Base-by-base conservation (phyloP, 2,888 invertebrate genomes). In the Balanococcus diminutus region DNA sequence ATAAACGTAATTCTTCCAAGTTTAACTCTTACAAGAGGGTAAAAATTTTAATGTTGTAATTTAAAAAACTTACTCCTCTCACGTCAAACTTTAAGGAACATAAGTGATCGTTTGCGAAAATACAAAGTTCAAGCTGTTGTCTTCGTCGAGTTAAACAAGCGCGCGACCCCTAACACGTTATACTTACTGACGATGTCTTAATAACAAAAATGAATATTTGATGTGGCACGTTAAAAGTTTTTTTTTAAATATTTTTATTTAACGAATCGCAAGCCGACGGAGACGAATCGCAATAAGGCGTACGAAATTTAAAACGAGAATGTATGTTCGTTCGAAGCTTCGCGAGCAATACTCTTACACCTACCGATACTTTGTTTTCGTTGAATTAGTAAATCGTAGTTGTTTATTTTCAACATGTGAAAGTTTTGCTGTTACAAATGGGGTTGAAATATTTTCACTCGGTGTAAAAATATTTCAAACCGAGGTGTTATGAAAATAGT, bases 151-250 rank as follows among this genome's bases (percentile, higher is more conserved):
- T 75, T 75, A 28, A 75, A 75, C 31, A 31, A 75, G 75, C n/a
- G 32, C 75, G 8, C 32, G 75, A 25, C 61, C 28, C n/a, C 61
- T 36, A 32, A 32, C 22, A 32, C 22, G 75, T 75, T 75, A 32
- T 51, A 51, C 51, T 19, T 31, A 75, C 75, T n/a, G 32, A 75
- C 75, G 75, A 75, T 75, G 75, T 75, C 75, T 75, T 75, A 75
- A 75, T 75, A 75, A 75, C 75, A 32, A 75, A 75, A 75, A 75
- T 75, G 75, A 75, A 75, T 75, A 75, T 75, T 75, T 75, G 75
- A 75, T 75, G 32, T 28, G 25, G 61, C 61, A 28, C 61, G 61
- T 67, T 67, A 67, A 67, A 67, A 67, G 61, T 67, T 67, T 67
- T 51, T 67, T 67, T 67, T n/a, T n/a, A n/a, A n/a, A 28, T 28